These are phyloP conservation scores for Halcyon malimbica DNA, from an alignment of 2,113 vertebrate species.

Conservation along the genomic window DNA sequence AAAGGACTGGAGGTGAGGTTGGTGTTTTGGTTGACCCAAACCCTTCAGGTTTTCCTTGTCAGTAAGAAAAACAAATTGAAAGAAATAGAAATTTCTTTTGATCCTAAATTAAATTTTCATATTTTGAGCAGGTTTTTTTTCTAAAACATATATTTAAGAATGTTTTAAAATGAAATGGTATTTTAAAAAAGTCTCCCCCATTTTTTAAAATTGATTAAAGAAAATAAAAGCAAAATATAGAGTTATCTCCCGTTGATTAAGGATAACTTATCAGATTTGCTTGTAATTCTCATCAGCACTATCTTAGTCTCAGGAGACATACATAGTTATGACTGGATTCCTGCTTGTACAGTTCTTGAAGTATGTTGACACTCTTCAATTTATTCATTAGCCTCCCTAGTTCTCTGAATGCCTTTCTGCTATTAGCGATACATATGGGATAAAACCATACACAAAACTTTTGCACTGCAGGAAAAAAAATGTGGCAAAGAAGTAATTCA, in stretches of 20 bases:
- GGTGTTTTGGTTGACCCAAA: neutral
- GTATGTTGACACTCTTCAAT: neutral
- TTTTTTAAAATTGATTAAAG: neutral
- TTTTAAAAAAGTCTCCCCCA: neutral
- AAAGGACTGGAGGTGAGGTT: neutral
- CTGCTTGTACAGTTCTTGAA: neutral
- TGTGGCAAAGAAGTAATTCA: neutral
- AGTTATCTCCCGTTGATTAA: neutral
- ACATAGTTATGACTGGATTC: neutral
- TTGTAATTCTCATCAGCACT: neutral
- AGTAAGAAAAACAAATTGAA: neutral
- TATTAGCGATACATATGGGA: neutral
- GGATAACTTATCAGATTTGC: neutral
- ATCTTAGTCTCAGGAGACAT: neutral
- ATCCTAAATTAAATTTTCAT: neutral
- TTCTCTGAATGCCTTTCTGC: neutral
- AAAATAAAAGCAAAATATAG: neutral
- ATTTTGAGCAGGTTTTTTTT: neutral
- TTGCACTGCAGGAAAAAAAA: neutral
- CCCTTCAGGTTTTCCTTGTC: accelerated
- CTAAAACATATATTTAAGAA: neutral
- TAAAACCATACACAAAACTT: neutral
- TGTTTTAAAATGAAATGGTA: neutral
- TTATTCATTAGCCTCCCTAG: neutral
- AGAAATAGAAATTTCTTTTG: neutral